Evolutionary conservation across 1,140 invertebrate species (phyloP).

Genomic region (Aphaenogaster ashmeadi): DNA sequence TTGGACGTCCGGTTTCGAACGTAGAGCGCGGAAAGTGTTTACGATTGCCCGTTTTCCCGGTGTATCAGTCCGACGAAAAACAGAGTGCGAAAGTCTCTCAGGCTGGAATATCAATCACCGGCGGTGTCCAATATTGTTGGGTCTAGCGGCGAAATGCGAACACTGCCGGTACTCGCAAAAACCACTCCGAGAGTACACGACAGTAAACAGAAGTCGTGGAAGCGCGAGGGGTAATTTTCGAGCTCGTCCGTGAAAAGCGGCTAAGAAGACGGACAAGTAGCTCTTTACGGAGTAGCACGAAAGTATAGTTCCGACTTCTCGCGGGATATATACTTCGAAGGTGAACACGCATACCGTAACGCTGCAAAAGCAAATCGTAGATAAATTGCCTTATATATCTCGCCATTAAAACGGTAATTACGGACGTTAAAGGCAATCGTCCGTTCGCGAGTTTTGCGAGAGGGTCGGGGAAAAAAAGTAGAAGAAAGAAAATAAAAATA

Average conservation of each 20-base stretch:
- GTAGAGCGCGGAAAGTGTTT: conserved; percentile 28
- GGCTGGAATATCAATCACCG: conserved; percentile 47
- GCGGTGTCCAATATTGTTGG: conserved; percentile 26
- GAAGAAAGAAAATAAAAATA: not conserved
- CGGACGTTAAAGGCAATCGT: conserved; percentile 1
- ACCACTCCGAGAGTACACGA: not conserved
- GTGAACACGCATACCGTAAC: not conserved
- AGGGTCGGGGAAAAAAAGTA: not conserved
- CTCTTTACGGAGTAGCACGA: not conserved
- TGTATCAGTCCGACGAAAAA: conserved; percentile 43
- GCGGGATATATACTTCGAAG: conserved; percentile 15
- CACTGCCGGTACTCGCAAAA: conserved; percentile 8
- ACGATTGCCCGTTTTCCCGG: conserved; percentile 22
- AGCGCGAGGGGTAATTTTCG: conserved; percentile 37
- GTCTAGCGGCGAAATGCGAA: conserved; percentile 7
- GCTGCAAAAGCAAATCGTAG: conserved; percentile 3
- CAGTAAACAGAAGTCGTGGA: conserved; percentile 21
- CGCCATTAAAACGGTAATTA: conserved; percentile 26
- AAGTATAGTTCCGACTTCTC: conserved; percentile 25
- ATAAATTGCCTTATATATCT: conserved; percentile 23
- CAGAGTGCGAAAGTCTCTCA: conserved; percentile 15
- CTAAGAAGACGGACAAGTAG: conserved; percentile 28
- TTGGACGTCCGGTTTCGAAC: not conserved
- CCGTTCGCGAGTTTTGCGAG: not conserved
- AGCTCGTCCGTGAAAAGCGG: not conserved